Percentiles rank a stretch among this genome's conserved stretches.
These are phyloP conservation scores for Acleris laterana DNA, from an alignment of 2,888 invertebrate genomes.

Conservation along the genomic window DNA sequence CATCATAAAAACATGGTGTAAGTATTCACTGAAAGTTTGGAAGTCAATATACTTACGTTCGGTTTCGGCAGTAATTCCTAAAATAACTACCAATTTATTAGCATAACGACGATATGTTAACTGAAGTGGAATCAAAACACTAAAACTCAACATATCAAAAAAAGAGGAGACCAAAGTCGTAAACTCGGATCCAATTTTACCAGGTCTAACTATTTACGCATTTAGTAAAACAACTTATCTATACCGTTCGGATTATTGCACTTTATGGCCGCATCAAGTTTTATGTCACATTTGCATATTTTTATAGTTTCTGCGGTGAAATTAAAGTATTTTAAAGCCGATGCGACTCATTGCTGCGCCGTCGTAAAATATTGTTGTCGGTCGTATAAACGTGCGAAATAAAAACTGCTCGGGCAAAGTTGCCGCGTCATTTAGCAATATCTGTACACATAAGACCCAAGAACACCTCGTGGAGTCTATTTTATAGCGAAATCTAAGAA, in stretches of 20 bases:
- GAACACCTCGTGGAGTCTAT: too few relatives aligned
- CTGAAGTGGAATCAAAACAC: constrained; percentile 1
- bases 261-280: constrained; percentile 68
- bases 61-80: too few relatives aligned
- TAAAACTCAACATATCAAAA: constrained; percentile 5
- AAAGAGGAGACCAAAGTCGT: constrained; percentile 11
- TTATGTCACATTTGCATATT: constrained; percentile 80
- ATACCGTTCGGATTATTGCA: constrained; percentile 57
- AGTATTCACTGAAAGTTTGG: too few relatives aligned
- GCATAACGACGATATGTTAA: too few relatives aligned
- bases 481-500: too few relatives aligned
- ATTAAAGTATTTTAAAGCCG: constrained; percentile 82
- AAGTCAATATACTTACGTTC: too few relatives aligned
- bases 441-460: constrained; percentile 36
- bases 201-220: constrained; percentile 30
- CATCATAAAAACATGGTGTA: too few relatives aligned
- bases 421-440: constrained; percentile 63
- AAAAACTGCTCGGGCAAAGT: constrained; percentile 75
- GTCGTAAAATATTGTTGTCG: constrained; percentile 79
- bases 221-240: constrained; percentile 43
- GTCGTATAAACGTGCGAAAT: constrained; percentile 74
- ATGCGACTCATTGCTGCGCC: constrained; percentile 74
- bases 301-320: constrained; percentile 81
- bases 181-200: constrained; percentile 21
- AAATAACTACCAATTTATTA: too few relatives aligned